Percentiles rank a stretch among this genome's conserved stretches.
phyloP scores from a whole-genome alignment of 2,797 vertebrate genomes.

The Arctocebus calabarensis region DNA sequence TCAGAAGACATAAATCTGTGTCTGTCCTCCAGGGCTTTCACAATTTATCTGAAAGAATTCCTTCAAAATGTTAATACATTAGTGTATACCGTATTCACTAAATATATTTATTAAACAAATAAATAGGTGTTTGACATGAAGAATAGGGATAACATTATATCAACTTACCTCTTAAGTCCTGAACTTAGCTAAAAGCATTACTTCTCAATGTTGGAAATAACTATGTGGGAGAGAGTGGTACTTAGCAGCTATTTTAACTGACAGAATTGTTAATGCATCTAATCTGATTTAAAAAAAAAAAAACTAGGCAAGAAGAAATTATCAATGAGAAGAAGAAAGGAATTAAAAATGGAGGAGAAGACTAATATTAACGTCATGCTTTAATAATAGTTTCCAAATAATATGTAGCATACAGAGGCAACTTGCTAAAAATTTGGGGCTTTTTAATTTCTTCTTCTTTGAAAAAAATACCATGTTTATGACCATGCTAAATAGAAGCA shows the following conservation, averaged over 20 bases:
- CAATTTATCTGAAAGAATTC: not conserved
- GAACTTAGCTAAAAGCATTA: not conserved
- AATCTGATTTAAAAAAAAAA: not conserved
- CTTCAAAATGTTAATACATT: not conserved
- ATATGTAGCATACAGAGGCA: not conserved
- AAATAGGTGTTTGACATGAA: not conserved
- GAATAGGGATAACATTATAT: not conserved
- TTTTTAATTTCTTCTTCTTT: constrained; percentile 2
- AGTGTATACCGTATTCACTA: not conserved
- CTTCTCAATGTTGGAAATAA: not conserved
- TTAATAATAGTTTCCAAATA: not conserved
- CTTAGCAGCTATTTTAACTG: not conserved
- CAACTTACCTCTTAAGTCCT: not conserved
- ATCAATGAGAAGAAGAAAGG: not conserved
- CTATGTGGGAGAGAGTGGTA: not conserved
- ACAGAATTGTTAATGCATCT: not conserved
- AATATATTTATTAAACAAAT: not conserved
- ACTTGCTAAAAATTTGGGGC: not conserved
- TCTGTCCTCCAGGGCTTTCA: not conserved
- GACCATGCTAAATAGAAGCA: not conserved
- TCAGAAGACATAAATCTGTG: not conserved
- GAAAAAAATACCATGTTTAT: not conserved
- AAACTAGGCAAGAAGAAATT: not conserved
- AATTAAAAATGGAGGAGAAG: not conserved
- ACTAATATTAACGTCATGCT: not conserved